phyloP scores from a whole-genome alignment of 2,113 vertebrate species.

The Burhinus oedicnemus region DNA sequence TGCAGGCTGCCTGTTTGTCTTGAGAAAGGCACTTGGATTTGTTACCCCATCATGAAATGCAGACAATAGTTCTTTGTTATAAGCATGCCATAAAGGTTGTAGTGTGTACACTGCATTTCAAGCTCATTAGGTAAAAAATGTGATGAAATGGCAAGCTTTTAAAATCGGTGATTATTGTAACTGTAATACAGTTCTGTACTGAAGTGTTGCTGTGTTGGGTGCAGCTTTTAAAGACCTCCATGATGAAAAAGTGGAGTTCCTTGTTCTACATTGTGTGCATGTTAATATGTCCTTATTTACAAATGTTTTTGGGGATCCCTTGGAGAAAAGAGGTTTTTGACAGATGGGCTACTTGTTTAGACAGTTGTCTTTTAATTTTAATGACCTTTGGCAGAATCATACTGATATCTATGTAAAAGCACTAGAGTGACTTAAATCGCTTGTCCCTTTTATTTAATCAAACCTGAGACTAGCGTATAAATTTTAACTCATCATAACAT shows the following conservation, averaged over 20 bases:
- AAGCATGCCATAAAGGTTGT: neutral
- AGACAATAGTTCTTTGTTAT: neutral
- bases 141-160: neutral
- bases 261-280: neutral
- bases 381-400: conserved; percentile 50
- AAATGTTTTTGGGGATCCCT: conserved; percentile 31
- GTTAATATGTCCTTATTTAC: conserved; percentile 33
- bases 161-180: neutral
- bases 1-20: neutral
- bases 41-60: neutral
- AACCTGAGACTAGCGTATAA: neutral
- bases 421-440: neutral
- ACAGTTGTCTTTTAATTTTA: conserved; percentile 52
- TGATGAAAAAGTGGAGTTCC: neutral
- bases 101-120: neutral
- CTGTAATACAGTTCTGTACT: neutral
- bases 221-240: conserved; percentile 3
- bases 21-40: neutral
- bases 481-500: conserved; percentile 3
- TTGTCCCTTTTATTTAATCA: conserved; percentile 39
- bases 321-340: conserved; percentile 21
- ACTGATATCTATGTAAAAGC: conserved; percentile 3
- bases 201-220: neutral
- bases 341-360: conserved; percentile 48
- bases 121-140: neutral